Conservation (phyloP, 2,113 vertebrate species). For the Calyptommatus sinebrachiatus region DNA sequence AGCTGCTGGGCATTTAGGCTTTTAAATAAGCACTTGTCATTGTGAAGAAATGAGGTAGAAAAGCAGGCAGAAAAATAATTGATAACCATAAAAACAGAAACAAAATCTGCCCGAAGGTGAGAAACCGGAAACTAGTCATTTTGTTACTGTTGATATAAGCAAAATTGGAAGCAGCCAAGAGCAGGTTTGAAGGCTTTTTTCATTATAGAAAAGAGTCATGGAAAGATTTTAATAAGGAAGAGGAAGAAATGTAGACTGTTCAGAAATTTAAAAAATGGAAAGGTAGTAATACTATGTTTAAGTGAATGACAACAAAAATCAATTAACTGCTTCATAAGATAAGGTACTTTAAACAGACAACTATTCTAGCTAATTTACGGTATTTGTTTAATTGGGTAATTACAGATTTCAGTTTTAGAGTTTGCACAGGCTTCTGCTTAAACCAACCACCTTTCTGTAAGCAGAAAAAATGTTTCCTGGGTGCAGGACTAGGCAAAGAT, state of each 20-base stretch:
- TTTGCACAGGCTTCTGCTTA: neutral
- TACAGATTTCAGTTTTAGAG: neutral
- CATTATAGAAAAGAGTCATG: neutral
- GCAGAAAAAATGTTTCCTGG: too few species aligned
- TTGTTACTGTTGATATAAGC: neutral
- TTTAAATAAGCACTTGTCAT: too few species aligned
- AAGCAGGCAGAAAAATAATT: too few species aligned
- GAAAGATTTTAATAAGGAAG: neutral
- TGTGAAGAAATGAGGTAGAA: too few species aligned
- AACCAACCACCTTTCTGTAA: neutral
- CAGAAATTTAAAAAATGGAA: neutral
- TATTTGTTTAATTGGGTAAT: neutral
- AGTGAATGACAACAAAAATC: neutral
- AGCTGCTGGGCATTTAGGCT: too few species aligned
- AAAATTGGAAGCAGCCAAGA: neutral
- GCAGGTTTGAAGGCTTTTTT: neutral
- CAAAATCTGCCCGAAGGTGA: too few species aligned
- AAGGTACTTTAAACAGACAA: neutral
- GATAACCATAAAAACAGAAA: too few species aligned
- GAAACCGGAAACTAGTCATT: too few species aligned
- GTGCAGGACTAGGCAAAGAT: too few species aligned
- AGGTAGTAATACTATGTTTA: neutral
- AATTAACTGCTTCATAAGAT: neutral
- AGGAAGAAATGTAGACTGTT: neutral
- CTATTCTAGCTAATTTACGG: neutral